Conservation (phyloP, 2,113 vertebrate genomes). For the Herpetotheres cachinnans region DNA sequence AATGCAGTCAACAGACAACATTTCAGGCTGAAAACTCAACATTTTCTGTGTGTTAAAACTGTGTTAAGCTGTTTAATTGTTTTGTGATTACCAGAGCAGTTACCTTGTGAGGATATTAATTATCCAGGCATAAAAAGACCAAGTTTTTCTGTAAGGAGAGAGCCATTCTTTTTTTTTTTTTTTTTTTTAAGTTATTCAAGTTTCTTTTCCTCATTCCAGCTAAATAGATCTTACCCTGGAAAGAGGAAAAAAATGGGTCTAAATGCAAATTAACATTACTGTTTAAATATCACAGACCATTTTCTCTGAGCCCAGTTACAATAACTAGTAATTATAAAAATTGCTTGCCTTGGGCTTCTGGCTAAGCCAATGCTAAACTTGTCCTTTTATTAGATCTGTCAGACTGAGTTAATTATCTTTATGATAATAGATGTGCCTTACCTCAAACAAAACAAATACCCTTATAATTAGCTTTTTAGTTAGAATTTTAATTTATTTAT, state of each 20-base stretch:
- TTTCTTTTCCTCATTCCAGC: slow-evolving; percentile 68
- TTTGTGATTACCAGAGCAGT: slow-evolving; percentile 50
- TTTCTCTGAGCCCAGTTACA: slow-evolving; percentile 85
- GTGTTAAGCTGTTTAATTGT: slow-evolving; percentile 52
- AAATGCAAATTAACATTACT: slow-evolving; percentile 84
- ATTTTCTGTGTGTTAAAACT: background rate
- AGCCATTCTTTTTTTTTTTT: background rate
- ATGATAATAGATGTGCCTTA: slow-evolving; percentile 88
- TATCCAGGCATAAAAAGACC: slow-evolving; percentile 54
- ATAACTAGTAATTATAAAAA: slow-evolving; percentile 90
- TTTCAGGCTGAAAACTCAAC: background rate
- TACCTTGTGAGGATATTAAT: slow-evolving; percentile 58
- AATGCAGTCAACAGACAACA: background rate
- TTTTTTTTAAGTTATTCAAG: slow-evolving; percentile 55
- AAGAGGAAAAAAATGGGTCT: slow-evolving; percentile 69
- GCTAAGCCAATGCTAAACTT: slow-evolving; percentile 85
- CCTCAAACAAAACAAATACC: slow-evolving; percentile 87
- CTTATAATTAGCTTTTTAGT: slow-evolving; percentile 85
- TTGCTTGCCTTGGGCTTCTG: slow-evolving; percentile 84
- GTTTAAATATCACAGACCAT: slow-evolving; percentile 85
- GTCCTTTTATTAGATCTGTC: slow-evolving; percentile 87
- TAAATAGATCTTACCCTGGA: slow-evolving; percentile 69
- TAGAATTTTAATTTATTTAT: slow-evolving; percentile 85
- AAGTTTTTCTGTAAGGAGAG: slow-evolving; percentile 34
- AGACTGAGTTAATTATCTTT: slow-evolving; percentile 89